Evolutionary conservation across 2,113 vertebrate genomes (phyloP).

Genomic region (Grammomys dolichurus): DNA sequence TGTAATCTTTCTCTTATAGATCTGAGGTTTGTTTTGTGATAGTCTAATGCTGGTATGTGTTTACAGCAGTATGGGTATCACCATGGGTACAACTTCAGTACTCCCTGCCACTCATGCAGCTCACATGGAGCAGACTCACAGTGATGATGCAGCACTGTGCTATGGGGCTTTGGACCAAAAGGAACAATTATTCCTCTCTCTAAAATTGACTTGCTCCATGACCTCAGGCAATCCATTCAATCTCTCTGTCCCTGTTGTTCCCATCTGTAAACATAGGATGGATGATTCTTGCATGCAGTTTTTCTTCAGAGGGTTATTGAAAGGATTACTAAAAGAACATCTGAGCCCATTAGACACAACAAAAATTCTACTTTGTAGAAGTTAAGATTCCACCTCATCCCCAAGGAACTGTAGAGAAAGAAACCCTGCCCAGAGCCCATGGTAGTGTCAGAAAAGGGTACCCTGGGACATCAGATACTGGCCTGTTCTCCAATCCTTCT

Average conservation of each 20-base stretch:
- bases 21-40: background rate
- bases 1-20: background rate
- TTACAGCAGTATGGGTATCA: background rate
- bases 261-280: slow-evolving; percentile 41
- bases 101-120: too few relatives aligned
- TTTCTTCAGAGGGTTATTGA: slow-evolving; percentile 33
- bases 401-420: slow-evolving; percentile 7
- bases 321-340: slow-evolving; percentile 68
- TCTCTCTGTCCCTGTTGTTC: slow-evolving; percentile 53
- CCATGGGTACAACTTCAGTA: background rate
- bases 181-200: background rate
- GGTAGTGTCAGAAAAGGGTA: background rate
- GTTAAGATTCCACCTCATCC: slow-evolving; percentile 28
- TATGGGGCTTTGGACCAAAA: background rate
- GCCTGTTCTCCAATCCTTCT: background rate
- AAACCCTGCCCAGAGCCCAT: background rate
- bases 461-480: background rate
- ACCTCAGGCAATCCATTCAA: slow-evolving; percentile 21
- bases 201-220: background rate
- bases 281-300: slow-evolving; percentile 49
- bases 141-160: background rate
- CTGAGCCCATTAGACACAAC: background rate
- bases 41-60: background rate
- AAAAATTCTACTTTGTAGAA: slow-evolving; percentile 27
- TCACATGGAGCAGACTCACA: background rate